Evolutionary conservation across 2,888 invertebrate genomes (phyloP).

Genomic region (Melieria crassipennis): DNA sequence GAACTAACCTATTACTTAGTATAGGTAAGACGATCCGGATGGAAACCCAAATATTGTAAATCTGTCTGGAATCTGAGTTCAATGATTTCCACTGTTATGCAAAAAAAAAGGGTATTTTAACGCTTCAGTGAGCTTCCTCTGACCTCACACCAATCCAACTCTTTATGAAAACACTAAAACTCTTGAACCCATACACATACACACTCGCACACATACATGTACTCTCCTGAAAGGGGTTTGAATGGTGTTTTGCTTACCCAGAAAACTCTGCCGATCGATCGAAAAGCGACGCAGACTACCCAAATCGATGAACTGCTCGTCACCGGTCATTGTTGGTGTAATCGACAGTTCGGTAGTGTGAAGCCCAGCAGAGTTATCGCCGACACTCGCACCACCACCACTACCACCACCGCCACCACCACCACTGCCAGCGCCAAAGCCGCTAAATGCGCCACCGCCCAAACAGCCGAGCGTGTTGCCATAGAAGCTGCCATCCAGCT

Average conservation of each 20-base stretch:
- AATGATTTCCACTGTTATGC: too few species aligned
- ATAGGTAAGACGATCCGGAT: too few species aligned
- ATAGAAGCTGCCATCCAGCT: constrained; percentile 58
- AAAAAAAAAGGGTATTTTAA: too few species aligned
- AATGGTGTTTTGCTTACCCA: constrained; percentile 55
- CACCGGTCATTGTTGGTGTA: constrained; percentile 60
- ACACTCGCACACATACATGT: neutral
- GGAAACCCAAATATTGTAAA: too few species aligned
- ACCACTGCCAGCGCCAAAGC: constrained; percentile 38
- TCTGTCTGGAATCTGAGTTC: too few species aligned
- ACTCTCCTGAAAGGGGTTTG: too few species aligned
- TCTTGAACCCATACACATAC: constrained; percentile 11
- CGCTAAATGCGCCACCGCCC: constrained; percentile 35
- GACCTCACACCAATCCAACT: too few species aligned
- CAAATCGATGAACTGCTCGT: constrained; percentile 63
- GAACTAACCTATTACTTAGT: too few species aligned
- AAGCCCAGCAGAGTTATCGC: constrained; percentile 49
- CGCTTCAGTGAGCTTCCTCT: too few species aligned
- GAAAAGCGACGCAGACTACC: constrained; percentile 64
- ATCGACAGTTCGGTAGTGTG: constrained; percentile 63
- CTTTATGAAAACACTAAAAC: too few species aligned
- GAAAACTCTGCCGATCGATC: constrained; percentile 65
- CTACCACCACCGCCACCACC: constrained; percentile 42
- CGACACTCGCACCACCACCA: constrained; percentile 43
- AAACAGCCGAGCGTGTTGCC: constrained; percentile 49